Evolutionary conservation across 2,797 vertebrate species (phyloP), one percentile per base, ranked within the genome.

Genomic region (Sebastes miniatus): DNA sequence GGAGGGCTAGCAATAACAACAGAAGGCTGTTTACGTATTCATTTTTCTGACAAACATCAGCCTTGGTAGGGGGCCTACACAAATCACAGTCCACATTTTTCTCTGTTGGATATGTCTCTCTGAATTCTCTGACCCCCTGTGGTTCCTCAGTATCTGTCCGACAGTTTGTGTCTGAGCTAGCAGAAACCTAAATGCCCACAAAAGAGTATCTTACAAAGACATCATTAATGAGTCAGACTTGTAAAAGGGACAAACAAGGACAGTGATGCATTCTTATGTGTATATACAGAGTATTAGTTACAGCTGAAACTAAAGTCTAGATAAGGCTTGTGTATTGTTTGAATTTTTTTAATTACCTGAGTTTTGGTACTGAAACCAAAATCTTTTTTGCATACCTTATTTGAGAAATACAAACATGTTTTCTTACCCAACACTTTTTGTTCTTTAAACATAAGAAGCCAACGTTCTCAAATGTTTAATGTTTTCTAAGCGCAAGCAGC

Each of bases 21-120:
- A 65, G 25, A 61, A 36, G n/a, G 22, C 34, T 78, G 27, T 80
- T 85, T 83, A 75, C 58, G 72, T 74, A 79, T 83, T 80, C 25
- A 61, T 85, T 76, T 84, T 80, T 67, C 47, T 83, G 77, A 79
- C 50, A 84, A 88, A 77, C 71, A 74, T 69, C 65, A 76, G 79
- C 14, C 5, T 32, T 14, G 61, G 64, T 36, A 65, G 65, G 64
- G 39, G 58, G 79, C n/a, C 52, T 52, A 43, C 56, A 78, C 59
- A 77, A 81, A 80, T 67, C 70, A 76, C 47, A 75, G 69, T n/a
- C 39, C 59, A 62, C 32, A 63, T 81, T 76, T 83, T 59, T 65
- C 39, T 70, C 68, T 14, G 52, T 31, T 72, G 64, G 67, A 68
- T 54, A 12, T 27, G 50, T 80, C 61, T 80, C 25, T 80, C 57